Conservation (phyloP, 30 jellyfish, hydroid and myxozoan genomes). For the Pseudorhiza aurosa region DNA sequence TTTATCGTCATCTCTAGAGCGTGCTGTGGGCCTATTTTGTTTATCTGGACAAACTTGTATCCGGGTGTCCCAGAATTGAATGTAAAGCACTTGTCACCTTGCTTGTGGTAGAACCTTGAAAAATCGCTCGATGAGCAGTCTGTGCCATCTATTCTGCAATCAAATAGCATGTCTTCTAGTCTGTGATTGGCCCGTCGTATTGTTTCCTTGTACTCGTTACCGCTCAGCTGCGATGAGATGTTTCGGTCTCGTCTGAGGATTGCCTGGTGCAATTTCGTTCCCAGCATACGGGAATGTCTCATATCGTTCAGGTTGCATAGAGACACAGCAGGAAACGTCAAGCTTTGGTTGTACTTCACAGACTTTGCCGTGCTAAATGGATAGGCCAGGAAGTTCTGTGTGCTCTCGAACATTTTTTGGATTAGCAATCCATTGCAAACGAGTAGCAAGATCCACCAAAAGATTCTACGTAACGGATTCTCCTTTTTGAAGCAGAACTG, state of each 20-base stretch:
- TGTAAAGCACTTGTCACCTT: conserved; percentile 89
- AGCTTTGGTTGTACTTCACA: conserved; percentile 31
- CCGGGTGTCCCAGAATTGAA: conserved; percentile 82
- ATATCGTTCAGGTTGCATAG: conserved; percentile 87
- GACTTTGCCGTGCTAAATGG: conserved; percentile 84
- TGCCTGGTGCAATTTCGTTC: conserved; percentile 75
- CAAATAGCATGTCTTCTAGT: conserved; percentile 78
- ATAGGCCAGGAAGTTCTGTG: conserved; percentile 62
- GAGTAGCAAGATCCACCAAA: conserved; percentile 69
- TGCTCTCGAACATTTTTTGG: conserved; percentile 83
- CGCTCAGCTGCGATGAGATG: conserved; percentile 38
- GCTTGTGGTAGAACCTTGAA: conserved; percentile 64
- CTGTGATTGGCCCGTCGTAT: conserved; percentile 69
- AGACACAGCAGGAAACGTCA: conserved; percentile 92
- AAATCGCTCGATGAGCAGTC: conserved; percentile 72
- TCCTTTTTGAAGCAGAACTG: conserved; percentile 79
- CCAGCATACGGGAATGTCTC: conserved; percentile 69
- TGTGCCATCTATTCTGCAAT: conserved; percentile 69
- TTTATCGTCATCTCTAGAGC: conserved; percentile 71
- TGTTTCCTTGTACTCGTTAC: conserved; percentile 58
- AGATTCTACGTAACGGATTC: conserved; percentile 68
- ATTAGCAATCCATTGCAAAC: conserved; percentile 66
- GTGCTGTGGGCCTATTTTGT: conserved; percentile 66
- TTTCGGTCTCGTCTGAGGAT: conserved; percentile 15
- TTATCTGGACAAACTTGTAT: conserved; percentile 37